Conservation (phyloP, 1,140 invertebrate species). For the Bilobella aurantiaca region DNA sequence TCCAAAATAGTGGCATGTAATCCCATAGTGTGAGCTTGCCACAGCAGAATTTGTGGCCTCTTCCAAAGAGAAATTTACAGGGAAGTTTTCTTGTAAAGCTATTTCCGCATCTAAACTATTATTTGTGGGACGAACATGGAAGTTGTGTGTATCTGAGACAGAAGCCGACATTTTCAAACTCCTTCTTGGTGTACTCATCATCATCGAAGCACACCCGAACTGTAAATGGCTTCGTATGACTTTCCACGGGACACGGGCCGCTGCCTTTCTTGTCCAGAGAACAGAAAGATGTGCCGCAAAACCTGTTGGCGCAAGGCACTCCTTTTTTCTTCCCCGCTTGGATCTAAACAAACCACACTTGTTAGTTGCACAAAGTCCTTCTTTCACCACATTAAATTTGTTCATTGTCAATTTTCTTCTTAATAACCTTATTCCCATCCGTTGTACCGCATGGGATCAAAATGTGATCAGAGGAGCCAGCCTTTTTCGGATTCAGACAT, state of each 20-base stretch:
- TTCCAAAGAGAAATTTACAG: too few relatives aligned
- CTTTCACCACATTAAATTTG: too few relatives aligned
- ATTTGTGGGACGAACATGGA: constrained; percentile 34
- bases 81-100: too few relatives aligned
- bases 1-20: too few relatives aligned
- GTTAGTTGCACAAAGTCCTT: too few relatives aligned
- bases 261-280: constrained; percentile 35
- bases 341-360: constrained; percentile 21
- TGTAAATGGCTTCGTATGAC: constrained; percentile 35
- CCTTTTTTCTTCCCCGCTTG: constrained; percentile 36
- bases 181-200: constrained; percentile 35
- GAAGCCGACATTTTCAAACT: constrained; percentile 35
- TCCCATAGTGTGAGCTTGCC: too few relatives aligned
- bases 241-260: constrained; percentile 34
- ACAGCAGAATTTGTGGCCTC: too few relatives aligned
- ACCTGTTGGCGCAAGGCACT: constrained; percentile 34
- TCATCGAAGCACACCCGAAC: constrained; percentile 35
- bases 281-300: constrained; percentile 36
- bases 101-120: too few relatives aligned
- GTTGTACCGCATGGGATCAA: constrained; percentile 36
- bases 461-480: constrained; percentile 34
- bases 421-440: constrained; percentile 36
- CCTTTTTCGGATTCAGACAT: constrained; percentile 35
- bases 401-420: too few relatives aligned
- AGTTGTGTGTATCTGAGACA: constrained; percentile 35